A percentile compares a stretch with the other conserved stretches of the same genome.
phyloP scores from a whole-genome alignment of 2,888 invertebrate species.

The Epirrita christyi region DNA sequence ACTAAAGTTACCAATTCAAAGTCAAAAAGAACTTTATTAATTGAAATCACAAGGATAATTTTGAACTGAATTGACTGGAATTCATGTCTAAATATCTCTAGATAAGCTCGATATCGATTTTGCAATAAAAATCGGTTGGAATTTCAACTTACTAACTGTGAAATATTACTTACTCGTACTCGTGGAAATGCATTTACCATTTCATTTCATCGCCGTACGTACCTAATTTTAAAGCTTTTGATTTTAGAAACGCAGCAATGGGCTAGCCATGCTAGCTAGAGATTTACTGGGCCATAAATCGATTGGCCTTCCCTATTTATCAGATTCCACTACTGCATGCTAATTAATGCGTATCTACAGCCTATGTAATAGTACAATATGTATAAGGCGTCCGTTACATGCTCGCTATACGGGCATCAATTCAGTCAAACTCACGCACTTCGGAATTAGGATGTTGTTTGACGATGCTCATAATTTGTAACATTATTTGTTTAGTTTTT shows the following conservation, averaged over 20 bases:
- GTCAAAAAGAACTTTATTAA: no score
- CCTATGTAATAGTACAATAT: slow-evolving; percentile 25
- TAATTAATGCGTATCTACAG: slow-evolving; percentile 39
- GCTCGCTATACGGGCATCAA: background rate
- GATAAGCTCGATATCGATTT: slow-evolving; percentile 2
- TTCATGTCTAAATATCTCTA: background rate
- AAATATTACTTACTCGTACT: slow-evolving; percentile 10
- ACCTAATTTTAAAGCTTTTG: slow-evolving; percentile 23
- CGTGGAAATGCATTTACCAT: slow-evolving; percentile 14
- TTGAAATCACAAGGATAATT: no score
- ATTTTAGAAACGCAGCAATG: slow-evolving; percentile 18
- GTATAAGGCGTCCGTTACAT: slow-evolving; percentile 3
- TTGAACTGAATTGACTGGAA: no score
- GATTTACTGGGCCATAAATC: slow-evolving; percentile 41
- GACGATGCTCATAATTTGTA: no score
- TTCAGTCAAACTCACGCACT: no score
- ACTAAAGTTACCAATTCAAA: no score
- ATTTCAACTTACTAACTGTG: slow-evolving; percentile 8
- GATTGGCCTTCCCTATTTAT: slow-evolving; percentile 39
- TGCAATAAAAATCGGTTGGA: slow-evolving; percentile 6
- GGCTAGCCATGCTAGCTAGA: slow-evolving; percentile 28
- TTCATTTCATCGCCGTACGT: slow-evolving; percentile 9
- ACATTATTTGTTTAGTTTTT: no score
- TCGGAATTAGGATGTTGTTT: no score
- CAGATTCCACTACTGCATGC: slow-evolving; percentile 37